Conservation (phyloP, 2,797 vertebrate genomes). For the Propithecus deckenii region DNA sequence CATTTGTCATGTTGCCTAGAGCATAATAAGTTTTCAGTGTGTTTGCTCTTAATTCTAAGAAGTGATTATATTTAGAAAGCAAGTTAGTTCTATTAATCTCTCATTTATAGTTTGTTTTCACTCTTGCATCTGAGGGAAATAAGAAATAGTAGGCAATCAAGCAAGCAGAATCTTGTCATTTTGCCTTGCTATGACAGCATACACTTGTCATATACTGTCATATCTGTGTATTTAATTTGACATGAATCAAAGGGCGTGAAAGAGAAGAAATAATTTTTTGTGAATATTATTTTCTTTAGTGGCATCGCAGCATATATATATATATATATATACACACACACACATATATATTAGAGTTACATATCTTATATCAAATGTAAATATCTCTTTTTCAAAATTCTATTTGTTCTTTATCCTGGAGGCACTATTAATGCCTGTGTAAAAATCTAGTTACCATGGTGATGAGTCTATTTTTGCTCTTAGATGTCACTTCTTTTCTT, state of each 20-base stretch:
- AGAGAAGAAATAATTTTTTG: background rate
- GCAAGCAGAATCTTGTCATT: background rate
- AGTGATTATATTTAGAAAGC: background rate
- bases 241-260: background rate
- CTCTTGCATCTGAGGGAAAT: background rate
- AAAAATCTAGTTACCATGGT: constrained; percentile 47
- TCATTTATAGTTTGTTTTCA: background rate
- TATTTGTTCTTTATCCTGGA: background rate
- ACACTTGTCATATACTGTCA: background rate
- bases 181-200: background rate
- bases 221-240: background rate
- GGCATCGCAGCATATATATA: background rate
- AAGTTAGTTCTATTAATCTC: background rate
- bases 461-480: constrained; percentile 11
- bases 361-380: background rate
- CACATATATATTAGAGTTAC: background rate
- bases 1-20: background rate
- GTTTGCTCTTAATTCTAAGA: background rate
- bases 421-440: background rate
- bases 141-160: background rate
- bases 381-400: background rate
- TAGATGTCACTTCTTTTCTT: background rate
- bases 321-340: no score
- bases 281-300: background rate
- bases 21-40: background rate